Evolutionary conservation across 2,888 invertebrate genomes (phyloP).

Genomic region (Polydrusus tereticollis): DNA sequence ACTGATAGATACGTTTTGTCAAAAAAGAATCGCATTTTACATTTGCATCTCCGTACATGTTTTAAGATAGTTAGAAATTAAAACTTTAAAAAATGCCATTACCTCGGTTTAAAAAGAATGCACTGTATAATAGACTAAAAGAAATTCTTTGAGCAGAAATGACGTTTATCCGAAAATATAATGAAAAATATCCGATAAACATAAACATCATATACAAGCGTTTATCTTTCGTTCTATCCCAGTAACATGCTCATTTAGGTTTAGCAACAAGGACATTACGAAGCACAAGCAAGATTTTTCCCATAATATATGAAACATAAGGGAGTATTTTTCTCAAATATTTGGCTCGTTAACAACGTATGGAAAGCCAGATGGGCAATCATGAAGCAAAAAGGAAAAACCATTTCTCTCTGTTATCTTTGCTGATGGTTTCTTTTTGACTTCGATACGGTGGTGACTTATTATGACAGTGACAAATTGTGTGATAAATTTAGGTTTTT

Average conservation of each 20-base stretch:
- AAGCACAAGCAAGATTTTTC: neutral
- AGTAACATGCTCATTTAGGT: neutral
- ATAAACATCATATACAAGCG: neutral
- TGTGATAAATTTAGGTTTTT: neutral
- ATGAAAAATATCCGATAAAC: neutral
- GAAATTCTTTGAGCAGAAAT: neutral
- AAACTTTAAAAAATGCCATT: too few relatives aligned
- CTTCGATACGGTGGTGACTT: neutral
- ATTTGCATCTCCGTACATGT: too few relatives aligned
- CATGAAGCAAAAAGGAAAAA: neutral
- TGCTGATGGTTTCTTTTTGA: neutral
- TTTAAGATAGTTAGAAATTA: too few relatives aligned
- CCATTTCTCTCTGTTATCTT: slow-evolving; percentile 5
- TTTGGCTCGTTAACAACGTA: neutral
- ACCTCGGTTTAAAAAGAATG: too few relatives aligned
- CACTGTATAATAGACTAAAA: too few relatives aligned
- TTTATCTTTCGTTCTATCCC: neutral
- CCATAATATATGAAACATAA: neutral
- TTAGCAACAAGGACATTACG: neutral
- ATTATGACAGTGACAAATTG: slow-evolving; percentile 3
- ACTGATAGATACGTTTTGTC: too few relatives aligned
- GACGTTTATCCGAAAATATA: neutral
- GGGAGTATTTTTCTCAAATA: too few relatives aligned
- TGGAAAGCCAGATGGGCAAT: slow-evolving; percentile 1
- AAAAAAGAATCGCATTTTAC: too few relatives aligned